phyloP scores from a whole-genome alignment of 2,888 invertebrate species.

The Beris morrisii region DNA sequence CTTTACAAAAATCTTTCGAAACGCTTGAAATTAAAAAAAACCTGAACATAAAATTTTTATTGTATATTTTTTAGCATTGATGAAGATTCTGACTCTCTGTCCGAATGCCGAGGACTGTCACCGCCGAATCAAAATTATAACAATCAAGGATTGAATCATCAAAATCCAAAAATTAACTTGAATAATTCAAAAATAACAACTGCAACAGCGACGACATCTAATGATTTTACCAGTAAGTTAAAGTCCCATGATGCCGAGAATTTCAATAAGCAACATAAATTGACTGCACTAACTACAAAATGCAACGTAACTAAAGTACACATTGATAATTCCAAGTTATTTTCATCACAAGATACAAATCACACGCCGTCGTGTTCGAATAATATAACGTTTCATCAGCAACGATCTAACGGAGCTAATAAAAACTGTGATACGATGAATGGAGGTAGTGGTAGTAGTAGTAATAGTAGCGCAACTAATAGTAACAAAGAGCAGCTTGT shows the following conservation, averaged over 20 bases:
- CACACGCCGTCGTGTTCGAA: conserved; percentile 39
- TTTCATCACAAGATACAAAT: conserved; percentile 26
- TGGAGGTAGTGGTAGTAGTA: conserved; percentile 38
- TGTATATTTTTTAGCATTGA: conserved; percentile 54
- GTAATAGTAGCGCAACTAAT: conserved; percentile 31
- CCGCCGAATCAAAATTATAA: conserved; percentile 48
- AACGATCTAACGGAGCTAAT: conserved; percentile 42
- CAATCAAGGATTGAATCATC: conserved; percentile 19
- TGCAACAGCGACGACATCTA: conserved; percentile 25
- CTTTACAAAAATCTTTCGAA: too few species aligned
- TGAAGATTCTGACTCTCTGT: conserved; percentile 63
- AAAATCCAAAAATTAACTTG: conserved; percentile 11
- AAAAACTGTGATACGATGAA: conserved; percentile 44
- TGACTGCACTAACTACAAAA: conserved; percentile 2
- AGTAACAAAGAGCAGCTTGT: conserved; percentile 29
- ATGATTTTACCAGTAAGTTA: conserved; percentile 33
- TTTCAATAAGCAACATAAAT: background rate
- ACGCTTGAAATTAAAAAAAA: too few species aligned
- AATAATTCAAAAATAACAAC: conserved; percentile 13
- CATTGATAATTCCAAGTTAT: background rate
- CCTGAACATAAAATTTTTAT: too few species aligned
- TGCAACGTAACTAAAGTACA: conserved; percentile 9
- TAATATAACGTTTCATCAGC: conserved; percentile 26
- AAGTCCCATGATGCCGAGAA: conserved; percentile 20
- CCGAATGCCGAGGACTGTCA: conserved; percentile 63